Percentiles rank a stretch among this genome's conserved stretches.
These are phyloP conservation scores for Xenentodon cancila DNA, from an alignment of 2,797 vertebrate species.

Conservation along the genomic window DNA sequence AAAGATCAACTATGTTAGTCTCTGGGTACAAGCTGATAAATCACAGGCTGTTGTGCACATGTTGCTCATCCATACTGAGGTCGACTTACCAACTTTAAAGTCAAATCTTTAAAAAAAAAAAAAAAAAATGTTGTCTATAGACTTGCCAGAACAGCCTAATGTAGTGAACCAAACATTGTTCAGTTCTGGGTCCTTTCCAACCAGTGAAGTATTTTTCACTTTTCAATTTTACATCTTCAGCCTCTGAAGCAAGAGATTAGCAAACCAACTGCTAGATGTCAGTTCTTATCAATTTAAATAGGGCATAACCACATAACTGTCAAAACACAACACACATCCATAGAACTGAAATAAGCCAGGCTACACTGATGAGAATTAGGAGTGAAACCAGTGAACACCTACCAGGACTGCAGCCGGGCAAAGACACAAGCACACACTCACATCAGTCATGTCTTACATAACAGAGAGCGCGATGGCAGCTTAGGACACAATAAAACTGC, in stretches of 20 bases:
- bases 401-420: conserved; percentile 46
- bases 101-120: too few relatives aligned
- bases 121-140: too few relatives aligned
- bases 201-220: background rate
- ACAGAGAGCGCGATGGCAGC: conserved; percentile 75
- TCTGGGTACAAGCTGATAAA: too few relatives aligned
- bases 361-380: conserved; percentile 11
- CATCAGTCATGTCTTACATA: conserved; percentile 66
- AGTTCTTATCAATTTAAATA: conserved; percentile 11
- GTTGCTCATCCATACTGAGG: too few relatives aligned
- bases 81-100: too few relatives aligned
- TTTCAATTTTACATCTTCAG: background rate
- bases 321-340: conserved; percentile 10
- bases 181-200: too few relatives aligned
- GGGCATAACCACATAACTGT: conserved; percentile 1
- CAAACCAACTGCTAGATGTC: background rate
- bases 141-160: too few relatives aligned
- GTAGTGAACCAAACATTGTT: too few relatives aligned
- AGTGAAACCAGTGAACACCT: conserved; percentile 54
- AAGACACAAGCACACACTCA: conserved; percentile 38
- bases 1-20: too few relatives aligned
- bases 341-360: conserved; percentile 10
- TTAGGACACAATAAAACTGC: conserved; percentile 76
- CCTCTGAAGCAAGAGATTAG: background rate
- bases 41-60: too few relatives aligned